phyloP scores from a whole-genome alignment of 1,140 invertebrate genomes.

The Geopemphigus sp. region DNA sequence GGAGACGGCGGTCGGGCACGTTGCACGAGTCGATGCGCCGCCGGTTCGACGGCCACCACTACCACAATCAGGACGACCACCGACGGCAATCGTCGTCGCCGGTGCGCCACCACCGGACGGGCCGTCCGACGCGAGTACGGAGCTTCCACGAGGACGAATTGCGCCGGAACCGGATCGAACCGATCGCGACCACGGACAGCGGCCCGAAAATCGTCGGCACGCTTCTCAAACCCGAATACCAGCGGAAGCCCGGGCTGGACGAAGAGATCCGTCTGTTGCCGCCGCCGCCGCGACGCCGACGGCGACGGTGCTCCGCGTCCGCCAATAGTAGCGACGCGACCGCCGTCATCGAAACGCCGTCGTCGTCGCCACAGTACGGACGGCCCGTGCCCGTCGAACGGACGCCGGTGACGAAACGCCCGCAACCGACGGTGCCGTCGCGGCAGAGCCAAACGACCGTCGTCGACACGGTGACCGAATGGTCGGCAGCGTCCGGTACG shows the following conservation, averaged over 20 bases:
- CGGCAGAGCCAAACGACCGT: background rate
- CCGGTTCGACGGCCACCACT: background rate
- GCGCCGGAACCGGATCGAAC: background rate
- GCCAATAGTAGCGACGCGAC: too few species aligned
- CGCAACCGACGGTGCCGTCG: background rate
- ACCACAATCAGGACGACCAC: background rate
- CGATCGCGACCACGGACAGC: background rate
- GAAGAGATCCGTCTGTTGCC: constrained; percentile 39
- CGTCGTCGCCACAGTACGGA: background rate
- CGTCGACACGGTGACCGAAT: background rate
- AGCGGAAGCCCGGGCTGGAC: constrained; percentile 31
- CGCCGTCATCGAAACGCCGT: background rate
- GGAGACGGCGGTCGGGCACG: constrained; percentile 36
- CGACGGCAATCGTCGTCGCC: background rate
- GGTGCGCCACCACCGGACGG: background rate
- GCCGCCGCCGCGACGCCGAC: background rate
- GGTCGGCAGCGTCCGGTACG: constrained; percentile 35
- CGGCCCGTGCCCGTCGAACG: too few species aligned
- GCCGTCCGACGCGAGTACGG: background rate
- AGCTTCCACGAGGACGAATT: constrained; percentile 48
- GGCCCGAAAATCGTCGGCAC: constrained; percentile 9
- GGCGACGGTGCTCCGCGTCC: background rate
- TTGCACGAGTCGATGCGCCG: constrained; percentile 35
- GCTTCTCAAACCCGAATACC: constrained; percentile 19
- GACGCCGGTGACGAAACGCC: background rate